Evolutionary conservation across 1,140 invertebrate genomes (phyloP).

Genomic region (Hirudo medicinalis): DNA sequence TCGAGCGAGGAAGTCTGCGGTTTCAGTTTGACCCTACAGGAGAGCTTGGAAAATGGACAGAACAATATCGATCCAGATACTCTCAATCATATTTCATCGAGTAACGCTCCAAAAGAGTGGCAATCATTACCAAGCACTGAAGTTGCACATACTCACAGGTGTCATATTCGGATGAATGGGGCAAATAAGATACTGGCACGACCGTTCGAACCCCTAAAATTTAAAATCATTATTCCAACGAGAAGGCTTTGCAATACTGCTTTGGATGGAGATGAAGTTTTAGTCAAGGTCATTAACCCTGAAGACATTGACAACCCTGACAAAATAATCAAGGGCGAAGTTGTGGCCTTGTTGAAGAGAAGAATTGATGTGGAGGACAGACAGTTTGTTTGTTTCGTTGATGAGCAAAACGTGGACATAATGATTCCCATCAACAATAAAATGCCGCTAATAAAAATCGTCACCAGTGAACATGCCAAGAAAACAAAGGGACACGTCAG

Average conservation of each 20-base stretch:
- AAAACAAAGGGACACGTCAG: slow-evolving; percentile 22
- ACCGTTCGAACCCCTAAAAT: not conserved
- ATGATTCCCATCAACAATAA: slow-evolving; percentile 32
- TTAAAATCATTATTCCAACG: slow-evolving; percentile 28
- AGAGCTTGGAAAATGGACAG: slow-evolving; percentile 7
- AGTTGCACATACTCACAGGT: slow-evolving; percentile 22
- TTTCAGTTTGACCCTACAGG: not conserved
- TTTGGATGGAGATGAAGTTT: slow-evolving; percentile 31
- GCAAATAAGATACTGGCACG: not conserved
- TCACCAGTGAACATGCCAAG: slow-evolving; percentile 21
- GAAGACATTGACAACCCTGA: not conserved
- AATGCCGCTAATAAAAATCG: slow-evolving; percentile 29
- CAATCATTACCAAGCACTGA: slow-evolving; percentile 17
- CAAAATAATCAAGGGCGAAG: slow-evolving; percentile 15
- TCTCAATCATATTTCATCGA: not conserved
- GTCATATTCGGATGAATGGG: slow-evolving; percentile 14
- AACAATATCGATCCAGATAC: not conserved
- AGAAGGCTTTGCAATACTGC: slow-evolving; percentile 29
- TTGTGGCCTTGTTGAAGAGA: slow-evolving; percentile 32
- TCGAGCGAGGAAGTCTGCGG: not conserved
- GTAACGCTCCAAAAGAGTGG: slow-evolving; percentile 4
- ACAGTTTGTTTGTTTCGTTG: slow-evolving; percentile 32
- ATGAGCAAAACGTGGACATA: slow-evolving; percentile 28
- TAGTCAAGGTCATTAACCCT: slow-evolving; percentile 28
- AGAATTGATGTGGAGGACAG: slow-evolving; percentile 26